Base-by-base conservation (phyloP, 2,888 invertebrate genomes). In the Empis livida region DNA sequence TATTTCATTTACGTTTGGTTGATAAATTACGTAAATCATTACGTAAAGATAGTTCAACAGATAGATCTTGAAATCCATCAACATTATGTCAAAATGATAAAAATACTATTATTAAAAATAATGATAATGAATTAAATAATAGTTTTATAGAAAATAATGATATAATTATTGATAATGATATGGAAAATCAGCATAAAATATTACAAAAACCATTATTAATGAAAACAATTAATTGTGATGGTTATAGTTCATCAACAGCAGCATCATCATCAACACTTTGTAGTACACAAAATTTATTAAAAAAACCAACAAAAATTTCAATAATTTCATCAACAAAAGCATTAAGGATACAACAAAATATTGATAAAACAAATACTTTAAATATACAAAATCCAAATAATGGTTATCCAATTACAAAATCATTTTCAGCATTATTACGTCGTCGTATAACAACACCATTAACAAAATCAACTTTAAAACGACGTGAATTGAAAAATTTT, bases 11-110 rank as follows among this genome's bases (percentile, higher is more conserved):
- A 58, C 74, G 82, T 38, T 68, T 84, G 54, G 78, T 84, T 51
- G 83, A 84, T 64, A 82, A 82, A 63, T 64, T 84, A 56, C 80
- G 82, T 63, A 74, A 78, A 53, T 80, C 82, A 51, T 69, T 84
- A 62, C 75, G 76, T 54, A 69, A 65, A 61, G 68, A 67, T 35
- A 47, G 50, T 15, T 52, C 54, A 1, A 50, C 49, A 6, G 52
- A 54, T 32, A 46, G 52, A n/a, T 53, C 54, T 44, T 55, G 54
- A 55, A 50, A 49, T 42, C n/a, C n/a, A n/a, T n/a, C n/a, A n/a
- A n/a, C n/a, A n/a, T n/a, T n/a, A n/a, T 14, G 35, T 35, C 23
- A 13, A 42, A 11, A 15, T n/a, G 13, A 13, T 13, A 3, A 13
- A 13, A 35, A 32, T 13, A 3, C 3, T 13, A 32, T 13, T 5